These are phyloP conservation scores for Drosophila gunungcola DNA, from an alignment of 1,140 invertebrate species.

Conservation along the genomic window DNA sequence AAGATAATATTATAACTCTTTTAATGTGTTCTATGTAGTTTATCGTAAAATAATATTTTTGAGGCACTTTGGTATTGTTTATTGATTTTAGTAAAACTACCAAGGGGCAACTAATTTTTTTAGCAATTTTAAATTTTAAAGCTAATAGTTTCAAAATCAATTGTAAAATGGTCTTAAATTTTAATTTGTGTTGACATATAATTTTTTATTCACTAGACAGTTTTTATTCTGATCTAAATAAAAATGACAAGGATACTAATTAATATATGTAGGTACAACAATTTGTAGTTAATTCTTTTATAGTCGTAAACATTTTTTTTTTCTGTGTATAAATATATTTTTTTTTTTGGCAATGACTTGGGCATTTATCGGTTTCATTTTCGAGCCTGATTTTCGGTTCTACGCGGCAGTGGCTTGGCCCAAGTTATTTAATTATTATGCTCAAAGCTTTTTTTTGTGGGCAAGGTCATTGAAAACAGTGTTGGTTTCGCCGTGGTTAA, in stretches of 20 bases:
- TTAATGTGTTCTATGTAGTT: too few relatives aligned
- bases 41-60: too few relatives aligned
- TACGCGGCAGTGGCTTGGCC: slow-evolving; percentile 65
- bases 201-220: too few relatives aligned
- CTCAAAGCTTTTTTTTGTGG: slow-evolving; percentile 74
- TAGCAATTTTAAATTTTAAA: too few relatives aligned
- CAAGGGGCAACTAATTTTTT: too few relatives aligned
- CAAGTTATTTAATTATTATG: slow-evolving; percentile 80
- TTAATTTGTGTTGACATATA: not conserved
- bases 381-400: slow-evolving; percentile 68
- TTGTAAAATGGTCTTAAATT: not conserved
- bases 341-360: slow-evolving; percentile 47
- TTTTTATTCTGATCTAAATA: too few relatives aligned
- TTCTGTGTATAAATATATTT: not conserved
- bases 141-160: not conserved
- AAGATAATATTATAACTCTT: too few relatives aligned
- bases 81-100: not conserved
- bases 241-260: too few relatives aligned
- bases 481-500: slow-evolving; percentile 29
- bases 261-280: too few relatives aligned
- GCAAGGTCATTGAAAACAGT: slow-evolving; percentile 75
- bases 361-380: slow-evolving; percentile 57
- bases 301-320: not conserved
- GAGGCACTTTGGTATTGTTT: not conserved
- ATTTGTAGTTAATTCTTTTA: too few relatives aligned